These are phyloP conservation scores for Nyleta sp. DNA, from an alignment of 2,888 invertebrate genomes.

Conservation along the genomic window DNA sequence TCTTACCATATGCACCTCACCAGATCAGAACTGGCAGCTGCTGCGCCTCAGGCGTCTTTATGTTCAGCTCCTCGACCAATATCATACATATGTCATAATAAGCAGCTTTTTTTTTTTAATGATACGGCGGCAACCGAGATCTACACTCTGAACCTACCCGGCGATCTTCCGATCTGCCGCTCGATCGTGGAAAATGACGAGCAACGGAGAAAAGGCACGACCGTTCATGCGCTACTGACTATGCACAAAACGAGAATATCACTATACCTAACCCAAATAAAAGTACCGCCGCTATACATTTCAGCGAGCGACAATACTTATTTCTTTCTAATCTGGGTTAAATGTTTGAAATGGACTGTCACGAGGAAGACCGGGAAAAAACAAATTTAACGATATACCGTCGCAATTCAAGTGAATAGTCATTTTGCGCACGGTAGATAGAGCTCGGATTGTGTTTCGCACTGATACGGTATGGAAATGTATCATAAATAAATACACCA, in stretches of 20 bases:
- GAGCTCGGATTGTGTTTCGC: too few species aligned
- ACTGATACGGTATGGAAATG: too few species aligned
- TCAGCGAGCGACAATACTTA: conserved; percentile 42
- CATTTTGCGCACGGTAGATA: not conserved
- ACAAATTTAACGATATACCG: conserved; percentile 40
- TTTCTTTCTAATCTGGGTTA: conserved; percentile 51
- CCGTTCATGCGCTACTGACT: conserved; percentile 57
- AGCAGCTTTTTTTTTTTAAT: too few species aligned
- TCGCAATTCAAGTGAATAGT: too few species aligned
- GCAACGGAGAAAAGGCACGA: conserved; percentile 48
- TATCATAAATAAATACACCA: too few species aligned
- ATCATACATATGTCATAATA: too few species aligned
- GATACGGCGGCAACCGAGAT: too few species aligned
- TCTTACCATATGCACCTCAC: too few species aligned
- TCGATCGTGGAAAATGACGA: conserved; percentile 61
- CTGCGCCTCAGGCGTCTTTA: too few species aligned
- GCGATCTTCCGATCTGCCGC: conserved; percentile 42
- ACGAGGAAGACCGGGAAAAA: not conserved
- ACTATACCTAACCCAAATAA: conserved; percentile 52
- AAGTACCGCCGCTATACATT: conserved; percentile 33
- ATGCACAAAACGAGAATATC: conserved; percentile 52
- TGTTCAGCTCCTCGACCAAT: too few species aligned
- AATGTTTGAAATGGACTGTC: conserved; percentile 36
- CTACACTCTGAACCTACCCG: too few species aligned
- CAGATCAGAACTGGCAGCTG: too few species aligned